Evolutionary conservation across 2,888 invertebrate genomes (phyloP).

Genomic region (Trilocha varians): DNA sequence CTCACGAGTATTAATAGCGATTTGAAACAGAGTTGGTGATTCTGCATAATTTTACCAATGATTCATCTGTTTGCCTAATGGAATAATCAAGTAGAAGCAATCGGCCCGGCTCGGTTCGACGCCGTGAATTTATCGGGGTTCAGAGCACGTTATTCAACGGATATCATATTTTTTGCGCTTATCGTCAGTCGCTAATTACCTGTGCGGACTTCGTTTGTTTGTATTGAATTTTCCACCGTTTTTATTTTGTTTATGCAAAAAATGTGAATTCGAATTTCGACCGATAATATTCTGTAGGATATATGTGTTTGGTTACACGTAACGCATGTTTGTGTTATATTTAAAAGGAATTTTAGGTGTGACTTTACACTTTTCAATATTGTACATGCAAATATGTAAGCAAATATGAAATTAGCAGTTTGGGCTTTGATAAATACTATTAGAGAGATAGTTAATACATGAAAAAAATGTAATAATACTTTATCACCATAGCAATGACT

Average conservation of each 20-base stretch:
- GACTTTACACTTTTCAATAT: not conserved
- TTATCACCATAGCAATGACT: no score
- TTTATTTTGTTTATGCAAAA: not conserved
- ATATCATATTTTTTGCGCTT: constrained; percentile 1
- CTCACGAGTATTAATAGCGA: constrained; percentile 50
- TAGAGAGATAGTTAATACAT: no score
- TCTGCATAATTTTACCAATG: constrained; percentile 46
- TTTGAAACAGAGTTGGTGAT: constrained; percentile 47
- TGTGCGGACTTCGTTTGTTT: not conserved
- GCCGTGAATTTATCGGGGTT: constrained; percentile 7
- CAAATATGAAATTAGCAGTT: no score
- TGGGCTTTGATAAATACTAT: no score
- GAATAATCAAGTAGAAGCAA: constrained; percentile 32
- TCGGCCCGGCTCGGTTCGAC: constrained; percentile 15
- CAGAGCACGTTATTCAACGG: constrained; percentile 1
- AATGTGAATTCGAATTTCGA: no score
- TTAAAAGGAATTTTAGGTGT: not conserved
- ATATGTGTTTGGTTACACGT: not conserved
- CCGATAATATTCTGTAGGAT: not conserved
- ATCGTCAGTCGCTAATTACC: not conserved
- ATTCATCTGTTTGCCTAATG: constrained; percentile 38
- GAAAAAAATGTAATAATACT: no score
- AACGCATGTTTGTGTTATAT: not conserved
- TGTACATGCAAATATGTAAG: no score
- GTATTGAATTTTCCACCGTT: not conserved